Conservation (phyloP, 2,797 vertebrate species). For the Pangasius djambal region DNA sequence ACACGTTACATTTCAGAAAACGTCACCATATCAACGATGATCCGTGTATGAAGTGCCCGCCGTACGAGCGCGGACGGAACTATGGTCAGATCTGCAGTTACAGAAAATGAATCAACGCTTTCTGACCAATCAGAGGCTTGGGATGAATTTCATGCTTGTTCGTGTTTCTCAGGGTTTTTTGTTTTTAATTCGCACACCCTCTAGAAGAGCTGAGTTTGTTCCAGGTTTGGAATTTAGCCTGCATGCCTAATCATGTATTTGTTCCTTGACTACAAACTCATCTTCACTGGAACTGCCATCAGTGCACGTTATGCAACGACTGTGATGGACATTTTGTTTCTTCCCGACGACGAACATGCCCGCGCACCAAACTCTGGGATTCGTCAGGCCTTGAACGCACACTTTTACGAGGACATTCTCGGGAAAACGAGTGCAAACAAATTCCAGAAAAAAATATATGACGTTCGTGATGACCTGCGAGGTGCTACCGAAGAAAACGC, state of each 20-base stretch:
- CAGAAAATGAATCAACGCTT: not conserved
- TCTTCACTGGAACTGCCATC: not conserved
- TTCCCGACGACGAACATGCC: not conserved
- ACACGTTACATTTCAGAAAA: not conserved
- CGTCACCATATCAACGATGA: not conserved
- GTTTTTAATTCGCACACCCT: not conserved
- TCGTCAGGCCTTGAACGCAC: not conserved
- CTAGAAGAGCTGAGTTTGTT: not conserved
- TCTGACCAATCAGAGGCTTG: not conserved
- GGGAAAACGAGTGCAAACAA: no score
- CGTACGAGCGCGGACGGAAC: not conserved
- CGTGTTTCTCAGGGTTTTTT: not conserved
- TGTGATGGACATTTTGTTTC: not conserved
- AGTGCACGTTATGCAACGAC: not conserved
- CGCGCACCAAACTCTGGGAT: not conserved
- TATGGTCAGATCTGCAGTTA: not conserved
- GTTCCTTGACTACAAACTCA: not conserved
- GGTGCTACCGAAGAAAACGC: not conserved
- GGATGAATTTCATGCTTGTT: not conserved
- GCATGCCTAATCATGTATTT: not conserved
- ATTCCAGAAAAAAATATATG: not conserved
- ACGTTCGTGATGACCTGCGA: no score
- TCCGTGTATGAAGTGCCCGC: accelerated
- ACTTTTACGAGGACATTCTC: not conserved
- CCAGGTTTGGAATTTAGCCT: no score